Percentiles rank a stretch among this genome's conserved stretches.
These are phyloP conservation scores for Anomalospiza imberbis DNA, from an alignment of 2,797 vertebrate genomes.

Conservation along the genomic window DNA sequence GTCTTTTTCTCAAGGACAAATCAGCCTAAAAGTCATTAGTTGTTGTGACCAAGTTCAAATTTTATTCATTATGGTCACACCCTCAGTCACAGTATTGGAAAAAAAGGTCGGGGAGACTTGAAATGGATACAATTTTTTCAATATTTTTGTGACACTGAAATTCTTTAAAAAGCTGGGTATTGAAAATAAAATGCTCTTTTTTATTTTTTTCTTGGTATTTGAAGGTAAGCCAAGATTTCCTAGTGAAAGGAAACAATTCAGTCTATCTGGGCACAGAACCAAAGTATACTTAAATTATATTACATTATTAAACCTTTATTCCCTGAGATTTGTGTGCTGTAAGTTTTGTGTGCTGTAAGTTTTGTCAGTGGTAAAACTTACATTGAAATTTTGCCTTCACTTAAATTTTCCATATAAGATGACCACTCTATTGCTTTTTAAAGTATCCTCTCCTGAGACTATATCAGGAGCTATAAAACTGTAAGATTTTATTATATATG, in stretches of 20 bases:
- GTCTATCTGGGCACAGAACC: not conserved
- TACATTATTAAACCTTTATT: not conserved
- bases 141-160: not conserved
- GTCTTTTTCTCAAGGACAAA: not conserved
- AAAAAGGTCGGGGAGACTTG: accelerated
- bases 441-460: not conserved
- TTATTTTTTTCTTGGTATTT: not conserved
- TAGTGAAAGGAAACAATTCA: not conserved
- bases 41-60: not conserved
- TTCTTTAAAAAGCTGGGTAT: not conserved
- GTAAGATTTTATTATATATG: not conserved
- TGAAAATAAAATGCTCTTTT: not conserved
- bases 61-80: not conserved
- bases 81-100: not conserved
- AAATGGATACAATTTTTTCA: not conserved
- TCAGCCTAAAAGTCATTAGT: not conserved
- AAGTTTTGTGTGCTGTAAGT: not conserved
- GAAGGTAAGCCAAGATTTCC: not conserved
- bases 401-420: not conserved
- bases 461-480: not conserved
- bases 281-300: not conserved
- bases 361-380: not conserved
- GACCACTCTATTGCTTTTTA: not conserved
- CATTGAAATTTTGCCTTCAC: not conserved
- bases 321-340: not conserved